Evolutionary conservation across 2,888 invertebrate species (phyloP).

Genomic region (Tubulanus polymorphus): DNA sequence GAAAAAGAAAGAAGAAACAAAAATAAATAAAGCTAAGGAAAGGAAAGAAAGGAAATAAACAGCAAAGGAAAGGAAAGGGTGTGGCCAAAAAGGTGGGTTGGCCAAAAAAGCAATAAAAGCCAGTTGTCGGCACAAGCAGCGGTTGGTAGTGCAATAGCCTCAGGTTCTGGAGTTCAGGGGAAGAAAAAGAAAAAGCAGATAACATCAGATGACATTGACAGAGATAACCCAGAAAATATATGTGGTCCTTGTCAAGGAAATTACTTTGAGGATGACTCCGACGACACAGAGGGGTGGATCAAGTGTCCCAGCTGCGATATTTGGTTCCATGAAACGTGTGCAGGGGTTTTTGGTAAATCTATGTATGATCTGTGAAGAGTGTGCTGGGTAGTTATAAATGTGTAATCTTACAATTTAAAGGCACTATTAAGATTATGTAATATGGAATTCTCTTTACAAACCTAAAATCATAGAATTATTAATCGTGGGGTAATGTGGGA

Average conservation of each 20-base stretch:
- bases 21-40: too few species aligned
- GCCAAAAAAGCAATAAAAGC: background rate
- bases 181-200: background rate
- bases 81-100: background rate
- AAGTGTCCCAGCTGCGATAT: background rate
- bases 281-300: background rate
- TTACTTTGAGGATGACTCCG: background rate
- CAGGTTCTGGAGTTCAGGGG: background rate
- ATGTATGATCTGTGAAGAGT: background rate
- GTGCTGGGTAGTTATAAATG: background rate
- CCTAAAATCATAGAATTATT: too few species aligned
- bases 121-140: background rate
- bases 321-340: background rate
- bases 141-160: background rate
- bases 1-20: background rate
- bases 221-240: background rate
- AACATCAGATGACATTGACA: background rate
- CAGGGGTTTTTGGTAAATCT: background rate
- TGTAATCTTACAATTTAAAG: too few species aligned
- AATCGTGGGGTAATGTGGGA: too few species aligned
- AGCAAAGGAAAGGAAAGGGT: too few species aligned
- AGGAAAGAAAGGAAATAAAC: background rate
- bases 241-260: background rate
- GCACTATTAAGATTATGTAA: too few species aligned
- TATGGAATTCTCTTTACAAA: too few species aligned